Conservation (phyloP, 2,888 invertebrate genomes). For the Cylindroiulus punctatus region DNA sequence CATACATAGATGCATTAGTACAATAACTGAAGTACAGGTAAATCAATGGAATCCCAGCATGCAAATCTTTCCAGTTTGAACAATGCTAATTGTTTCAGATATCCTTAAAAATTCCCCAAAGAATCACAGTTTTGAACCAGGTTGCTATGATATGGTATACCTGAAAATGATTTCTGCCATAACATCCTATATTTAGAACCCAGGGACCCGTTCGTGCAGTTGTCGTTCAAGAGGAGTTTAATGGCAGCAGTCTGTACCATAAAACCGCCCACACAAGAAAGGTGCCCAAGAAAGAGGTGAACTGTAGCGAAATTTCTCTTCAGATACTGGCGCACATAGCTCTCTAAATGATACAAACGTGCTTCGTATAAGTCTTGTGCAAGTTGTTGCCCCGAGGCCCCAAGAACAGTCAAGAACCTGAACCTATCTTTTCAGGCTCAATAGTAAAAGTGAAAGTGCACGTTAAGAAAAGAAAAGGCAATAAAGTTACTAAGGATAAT, state of each 20-base stretch:
- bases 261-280: background rate
- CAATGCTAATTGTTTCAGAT: too few relatives aligned
- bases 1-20: too few relatives aligned
- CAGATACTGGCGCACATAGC: background rate
- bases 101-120: background rate
- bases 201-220: background rate
- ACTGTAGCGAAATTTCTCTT: slow-evolving; percentile 17
- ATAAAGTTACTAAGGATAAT: slow-evolving; percentile 40
- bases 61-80: too few relatives aligned
- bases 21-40: too few relatives aligned
- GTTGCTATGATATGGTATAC: background rate
- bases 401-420: slow-evolving; percentile 10
- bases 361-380: background rate
- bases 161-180: background rate
- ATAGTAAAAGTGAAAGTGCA: slow-evolving; percentile 28
- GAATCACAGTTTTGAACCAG: background rate
- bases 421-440: slow-evolving; percentile 39
- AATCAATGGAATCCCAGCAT: too few relatives aligned
- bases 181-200: background rate
- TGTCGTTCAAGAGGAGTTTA: background rate
- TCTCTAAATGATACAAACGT: slow-evolving; percentile 39
- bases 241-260: background rate
- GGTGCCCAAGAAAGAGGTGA: slow-evolving; percentile 14
- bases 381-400: slow-evolving; percentile 40
- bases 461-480: slow-evolving; percentile 45